phyloP scores from a whole-genome alignment of 2,888 invertebrate species.

The Drosophila sordidapex region DNA sequence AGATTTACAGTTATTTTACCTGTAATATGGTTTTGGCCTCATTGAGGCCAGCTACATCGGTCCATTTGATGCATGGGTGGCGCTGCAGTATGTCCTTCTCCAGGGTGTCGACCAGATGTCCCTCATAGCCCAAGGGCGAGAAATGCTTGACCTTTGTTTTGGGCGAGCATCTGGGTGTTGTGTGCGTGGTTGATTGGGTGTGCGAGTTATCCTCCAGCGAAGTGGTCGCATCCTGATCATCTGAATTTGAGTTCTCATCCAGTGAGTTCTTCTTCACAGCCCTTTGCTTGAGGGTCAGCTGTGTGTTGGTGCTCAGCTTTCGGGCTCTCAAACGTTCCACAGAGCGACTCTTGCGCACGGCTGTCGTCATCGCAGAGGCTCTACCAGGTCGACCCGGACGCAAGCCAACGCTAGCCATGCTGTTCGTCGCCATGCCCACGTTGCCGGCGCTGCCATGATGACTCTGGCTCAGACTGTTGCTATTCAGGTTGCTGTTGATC shows the following conservation, averaged over 20 bases:
- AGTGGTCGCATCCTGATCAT: conserved; percentile 85
- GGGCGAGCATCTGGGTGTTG: conserved; percentile 83
- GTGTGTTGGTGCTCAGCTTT: conserved; percentile 83
- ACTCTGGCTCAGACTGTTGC: conserved; percentile 67
- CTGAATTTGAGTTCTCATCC: conserved; percentile 85
- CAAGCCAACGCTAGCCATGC: conserved; percentile 55
- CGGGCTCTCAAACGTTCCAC: conserved; percentile 84
- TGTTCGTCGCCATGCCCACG: conserved; percentile 83
- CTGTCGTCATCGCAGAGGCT: conserved; percentile 75
- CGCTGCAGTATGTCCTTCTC: conserved; percentile 94
- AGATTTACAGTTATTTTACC: conserved; percentile 26
- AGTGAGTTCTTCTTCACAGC: conserved; percentile 84
- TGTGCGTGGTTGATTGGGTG: conserved; percentile 64
- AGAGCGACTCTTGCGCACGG: conserved; percentile 84
- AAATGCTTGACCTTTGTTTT: conserved; percentile 83
- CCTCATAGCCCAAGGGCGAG: conserved; percentile 89
- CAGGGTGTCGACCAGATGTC: conserved; percentile 91
- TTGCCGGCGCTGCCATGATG: conserved; percentile 84
- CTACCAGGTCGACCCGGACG: conserved; percentile 77
- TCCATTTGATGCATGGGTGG: conserved; percentile 93
- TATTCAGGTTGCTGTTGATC: conserved; percentile 84
- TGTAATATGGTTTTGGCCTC: conserved; percentile 91
- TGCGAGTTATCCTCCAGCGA: conserved; percentile 84
- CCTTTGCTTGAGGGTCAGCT: conserved; percentile 85
- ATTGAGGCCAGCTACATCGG: conserved; percentile 90